Evolutionary conservation across 2,888 invertebrate species (phyloP), one percentile per base, ranked within the genome.

Genomic region (Limenitis camilla): DNA sequence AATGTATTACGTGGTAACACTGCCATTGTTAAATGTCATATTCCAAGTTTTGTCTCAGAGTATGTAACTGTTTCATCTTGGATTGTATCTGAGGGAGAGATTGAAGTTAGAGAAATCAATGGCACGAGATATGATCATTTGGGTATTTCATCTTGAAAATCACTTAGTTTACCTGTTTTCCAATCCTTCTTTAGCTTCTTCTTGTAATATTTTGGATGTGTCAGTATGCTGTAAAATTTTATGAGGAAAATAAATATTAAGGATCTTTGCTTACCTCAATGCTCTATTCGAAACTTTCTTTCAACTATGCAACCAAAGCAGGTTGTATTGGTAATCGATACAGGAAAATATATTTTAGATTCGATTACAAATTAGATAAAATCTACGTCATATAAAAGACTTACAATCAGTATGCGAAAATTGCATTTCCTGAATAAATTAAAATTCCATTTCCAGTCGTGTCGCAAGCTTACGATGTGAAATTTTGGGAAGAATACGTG

Each of bases 401-500:
- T 19, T 8, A 6, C 27, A 27, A 10, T n/a, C 19, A 19, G n/a
- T 9, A n/a, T 33, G 9, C 4, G 19, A 19, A 19, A 19, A 19
- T 43, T 43, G 8, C 6, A 7, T 43, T 42, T 42, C 11, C 31
- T 28, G 33, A 6, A 9, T 19, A 30, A 5, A 30, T 36, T 9
- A 2, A 41, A 53, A 55, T 62, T 39, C 58, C 48, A 43, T 60
- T 92, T 92, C 74, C 92, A 96, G 96, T 96, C 88, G 95, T 96
- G 65, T 93, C 94, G 69, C 96, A 96, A 90, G 91, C 91, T 61
- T 96, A 96, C 88, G 93, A 92, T 75, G 93, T 95, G 65, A 96
- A 96, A 86, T 94, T 96, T 74, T 95, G 95, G 95, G 96, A 96
- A 82, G 96, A 96, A 86, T 94, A 96, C 81, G 94, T 96, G 63